Evolutionary conservation across 2,113 vertebrate genomes (phyloP), one percentile per base, ranked within the genome.

Genomic region (Calidris pugnax): DNA sequence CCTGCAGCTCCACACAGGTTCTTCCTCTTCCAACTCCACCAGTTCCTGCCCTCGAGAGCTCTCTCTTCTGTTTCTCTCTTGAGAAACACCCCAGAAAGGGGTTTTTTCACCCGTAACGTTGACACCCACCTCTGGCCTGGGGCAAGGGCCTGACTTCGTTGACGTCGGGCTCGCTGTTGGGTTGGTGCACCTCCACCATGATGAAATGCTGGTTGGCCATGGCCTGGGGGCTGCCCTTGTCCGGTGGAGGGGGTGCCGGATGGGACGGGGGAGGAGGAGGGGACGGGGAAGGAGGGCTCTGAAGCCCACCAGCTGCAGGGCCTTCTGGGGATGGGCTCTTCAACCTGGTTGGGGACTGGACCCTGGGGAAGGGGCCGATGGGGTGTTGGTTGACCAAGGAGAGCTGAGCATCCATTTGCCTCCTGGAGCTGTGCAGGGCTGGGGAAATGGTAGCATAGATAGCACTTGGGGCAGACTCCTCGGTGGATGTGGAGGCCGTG

Each of bases 121-220:
- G 5, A 8, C 53, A 97, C 98, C 98, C 97, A 99, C 99, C 99
- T 99, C 99, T 98, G 7, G 98, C 97, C 95, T 99, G 99, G 45
- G 99, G 99, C 83, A 99, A 97, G 2, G 99, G 98, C 43, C 99
- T 98, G 79, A 99, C 99, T 98, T 99, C 99, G 2, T 99, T 99
- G 96, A 99, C 98, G 3, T 99, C 99, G 0, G 99, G 99, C 96
- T 99, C 99, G 1, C 99, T 98, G 94, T 99, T 99, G 8, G 98
- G 99, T 39, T 98, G 98, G 97, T 99, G 99, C 23, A 99, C 99
- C 97, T 99, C 99, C 97, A 99, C 99, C 97, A 99, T 98, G 80
- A 99, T 99, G 94, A 99, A 99, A 80, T 99, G 99, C 90, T 98
- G 99, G 93, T 98, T 98, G 45, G 96, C 94, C 83, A 82, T 67